These are phyloP conservation scores for Daktulosphaira vitifoliae DNA, from an alignment of 1,140 invertebrate genomes.

Conservation along the genomic window DNA sequence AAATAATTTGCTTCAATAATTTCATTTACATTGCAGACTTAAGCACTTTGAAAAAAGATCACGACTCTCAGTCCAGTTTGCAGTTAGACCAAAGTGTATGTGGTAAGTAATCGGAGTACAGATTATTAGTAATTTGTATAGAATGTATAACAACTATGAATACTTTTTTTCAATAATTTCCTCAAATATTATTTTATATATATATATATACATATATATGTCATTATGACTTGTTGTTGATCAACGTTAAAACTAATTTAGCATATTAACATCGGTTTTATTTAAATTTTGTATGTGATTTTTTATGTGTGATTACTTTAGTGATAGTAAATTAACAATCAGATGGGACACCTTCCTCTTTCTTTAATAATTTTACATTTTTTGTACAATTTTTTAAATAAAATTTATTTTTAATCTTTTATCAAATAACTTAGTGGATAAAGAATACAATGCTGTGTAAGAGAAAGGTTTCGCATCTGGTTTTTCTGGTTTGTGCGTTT, in stretches of 20 bases:
- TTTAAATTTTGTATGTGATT: neutral
- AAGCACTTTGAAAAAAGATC: conserved; percentile 11
- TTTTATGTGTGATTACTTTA: conserved; percentile 26
- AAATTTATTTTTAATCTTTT: conserved; percentile 5
- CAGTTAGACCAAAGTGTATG: conserved; percentile 23
- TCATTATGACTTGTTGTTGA: neutral
- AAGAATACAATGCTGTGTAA: conserved; percentile 10
- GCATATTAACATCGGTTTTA: neutral
- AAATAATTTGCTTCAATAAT: neutral
- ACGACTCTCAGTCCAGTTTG: conserved; percentile 13
- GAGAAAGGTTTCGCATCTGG: conserved; percentile 33
- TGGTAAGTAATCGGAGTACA: conserved; percentile 28
- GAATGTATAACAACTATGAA: too few relatives aligned
- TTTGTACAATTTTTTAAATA: neutral
- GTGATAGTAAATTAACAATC: conserved; percentile 31
- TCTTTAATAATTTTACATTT: conserved; percentile 10
- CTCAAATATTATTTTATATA: neutral
- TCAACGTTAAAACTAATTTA: neutral
- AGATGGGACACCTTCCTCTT: conserved; percentile 33
- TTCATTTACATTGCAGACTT: conserved; percentile 8
- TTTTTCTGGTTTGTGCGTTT: conserved; percentile 30
- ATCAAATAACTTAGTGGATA: conserved; percentile 17
- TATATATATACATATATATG: too few relatives aligned
- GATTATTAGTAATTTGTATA: too few relatives aligned
- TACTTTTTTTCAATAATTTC: conserved; percentile 22